phyloP scores from a whole-genome alignment of 2,113 vertebrate genomes.

The Theropithecus gelada region DNA sequence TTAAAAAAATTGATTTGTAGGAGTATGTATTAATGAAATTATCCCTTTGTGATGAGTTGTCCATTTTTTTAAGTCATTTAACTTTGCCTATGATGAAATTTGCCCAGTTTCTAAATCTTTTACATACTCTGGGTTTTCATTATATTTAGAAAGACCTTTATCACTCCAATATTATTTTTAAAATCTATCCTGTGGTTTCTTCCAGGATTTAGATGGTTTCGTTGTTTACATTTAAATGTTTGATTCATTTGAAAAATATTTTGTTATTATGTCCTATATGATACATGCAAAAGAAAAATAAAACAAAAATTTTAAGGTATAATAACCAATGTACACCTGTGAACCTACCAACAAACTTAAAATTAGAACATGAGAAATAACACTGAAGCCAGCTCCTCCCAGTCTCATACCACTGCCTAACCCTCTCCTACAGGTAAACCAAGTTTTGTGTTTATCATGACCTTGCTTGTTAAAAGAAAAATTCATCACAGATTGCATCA shows the following conservation, averaged over 20 bases:
- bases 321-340: background rate
- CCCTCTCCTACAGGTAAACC: background rate
- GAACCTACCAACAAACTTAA: background rate
- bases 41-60: background rate
- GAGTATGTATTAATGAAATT: background rate
- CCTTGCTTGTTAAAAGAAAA: background rate
- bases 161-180: background rate
- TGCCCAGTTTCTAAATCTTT: background rate
- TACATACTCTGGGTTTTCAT: background rate
- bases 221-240: background rate
- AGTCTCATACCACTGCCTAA: background rate
- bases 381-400: background rate
- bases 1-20: background rate
- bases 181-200: background rate
- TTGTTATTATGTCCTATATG: background rate
- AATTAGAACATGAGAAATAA: background rate
- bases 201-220: background rate
- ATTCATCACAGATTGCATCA: background rate
- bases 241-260: background rate
- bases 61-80: background rate
- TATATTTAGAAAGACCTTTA: background rate
- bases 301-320: background rate
- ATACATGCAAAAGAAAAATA: slow-evolving; percentile 5
- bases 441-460: background rate
- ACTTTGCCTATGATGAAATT: slow-evolving; percentile 8